Conservation (phyloP, 2,113 vertebrate species). For the rat (Rattus norvegicus) region GRCr8 NC_086039.1:119291001-119291500, state of each 20-base stretch:
- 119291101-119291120: constrained; percentile 51
- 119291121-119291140: constrained; percentile 30
- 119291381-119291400: constrained; percentile 48
- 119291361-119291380: constrained; percentile 55
- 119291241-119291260: constrained; percentile 19
- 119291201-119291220: constrained; percentile 50
- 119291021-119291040: constrained; percentile 45
- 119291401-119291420: constrained; percentile 41
- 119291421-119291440: constrained; percentile 28
- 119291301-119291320: constrained; percentile 39
- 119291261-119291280: constrained; percentile 44
- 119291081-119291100: constrained; percentile 55
- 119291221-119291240: constrained; percentile 35
- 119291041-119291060: constrained; percentile 25
- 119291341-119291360: constrained; percentile 52
- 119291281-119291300: constrained; percentile 29
- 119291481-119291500: background rate
- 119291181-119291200: constrained; percentile 63
- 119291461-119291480: constrained; percentile 36
- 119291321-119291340: constrained; percentile 71
- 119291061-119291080: constrained; percentile 45
- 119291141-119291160: constrained; percentile 47
- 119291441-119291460: constrained; percentile 12
- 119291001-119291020: background rate
- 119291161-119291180: constrained; percentile 44